phyloP scores from a whole-genome alignment of 2,113 vertebrate genomes.

The Gracilinanus agilis region DNA sequence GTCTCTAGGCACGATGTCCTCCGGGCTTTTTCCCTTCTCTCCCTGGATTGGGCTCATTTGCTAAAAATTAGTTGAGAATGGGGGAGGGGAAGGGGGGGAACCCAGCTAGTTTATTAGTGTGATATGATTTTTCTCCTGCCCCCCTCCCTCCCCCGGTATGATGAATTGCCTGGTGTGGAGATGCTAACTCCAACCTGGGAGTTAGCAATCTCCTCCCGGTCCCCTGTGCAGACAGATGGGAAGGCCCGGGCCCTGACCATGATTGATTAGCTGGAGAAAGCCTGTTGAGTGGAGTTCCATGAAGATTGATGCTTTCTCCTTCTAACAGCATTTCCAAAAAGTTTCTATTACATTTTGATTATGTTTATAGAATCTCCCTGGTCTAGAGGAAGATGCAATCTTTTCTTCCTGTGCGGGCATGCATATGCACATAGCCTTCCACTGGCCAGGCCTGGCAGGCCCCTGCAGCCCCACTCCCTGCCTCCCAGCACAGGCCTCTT shows the following conservation, averaged over 20 bases:
- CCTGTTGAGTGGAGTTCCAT: conserved; percentile 91
- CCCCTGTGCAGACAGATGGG: conserved; percentile 90
- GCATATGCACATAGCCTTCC: conserved; percentile 30
- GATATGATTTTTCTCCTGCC: conserved; percentile 86
- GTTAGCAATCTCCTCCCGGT: conserved; percentile 85
- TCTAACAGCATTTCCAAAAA: conserved; percentile 93
- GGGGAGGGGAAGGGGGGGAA: conserved; percentile 30
- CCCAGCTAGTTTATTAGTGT: conserved; percentile 87
- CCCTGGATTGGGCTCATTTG: conserved; percentile 82
- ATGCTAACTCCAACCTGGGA: conserved; percentile 87
- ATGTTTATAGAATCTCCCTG: conserved; percentile 91
- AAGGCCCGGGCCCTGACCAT: conserved; percentile 88
- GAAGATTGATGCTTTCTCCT: conserved; percentile 92
- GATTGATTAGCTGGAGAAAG: conserved; percentile 92
- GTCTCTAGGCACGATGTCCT: conserved; percentile 77
- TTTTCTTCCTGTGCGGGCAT: conserved; percentile 78
- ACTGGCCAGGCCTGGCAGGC: background rate
- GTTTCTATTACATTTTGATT: conserved; percentile 93
- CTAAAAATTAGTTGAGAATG: conserved; percentile 86
- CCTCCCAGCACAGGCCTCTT: background rate
- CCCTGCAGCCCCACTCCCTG: conserved; percentile 30
- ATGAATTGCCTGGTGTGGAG: conserved; percentile 89
- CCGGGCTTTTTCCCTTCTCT: conserved; percentile 67
- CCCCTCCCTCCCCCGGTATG: conserved; percentile 79
- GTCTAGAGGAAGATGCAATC: conserved; percentile 88